Evolutionary conservation across 1,140 invertebrate species (phyloP), one percentile per base, ranked within the genome.

Genomic region (Nasonia vitripennis): DNA sequence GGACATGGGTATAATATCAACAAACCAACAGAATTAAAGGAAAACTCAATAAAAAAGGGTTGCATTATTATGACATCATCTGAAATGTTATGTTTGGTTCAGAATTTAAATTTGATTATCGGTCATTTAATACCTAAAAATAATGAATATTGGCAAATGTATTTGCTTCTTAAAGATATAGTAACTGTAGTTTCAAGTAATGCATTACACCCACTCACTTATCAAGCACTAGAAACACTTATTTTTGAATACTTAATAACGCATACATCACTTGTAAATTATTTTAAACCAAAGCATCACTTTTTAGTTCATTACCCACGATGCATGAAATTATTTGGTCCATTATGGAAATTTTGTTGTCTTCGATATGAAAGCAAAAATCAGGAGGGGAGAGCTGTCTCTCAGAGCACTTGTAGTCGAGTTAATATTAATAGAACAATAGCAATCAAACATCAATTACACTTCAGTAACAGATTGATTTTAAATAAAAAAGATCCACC

Each of bases 1-100:
- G 45, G 45, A 2, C 23, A 9, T 37, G n/a, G 31, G 2, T n/a
- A 80, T 80, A 73, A 70, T 81, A 55, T 75, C 37, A 83, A 83
- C 51, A 75, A 83, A n/a, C 51, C 51, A 0, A 27, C 73, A 37
- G 73, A 75, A 75, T 37, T 83, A 23, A 62, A 14, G n/a, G 23
- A 55, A 55, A 34, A n/a, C 1, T 41, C 11, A 62, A n/a, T 83
- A n/a, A 75, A 83, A 55, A 75, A 74, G 23, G 27, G 71, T 20
- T 75, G 31, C 27, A 55, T 83, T n/a, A n/a, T 41, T 55, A 83
- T 83, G 27, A 27, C 81, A n/a, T 31, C 81, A 4, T 83, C 71
- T 27, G 73, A 83, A 67, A 83, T 75, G 70, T 12, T 62, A n/a
- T 62, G 27, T 75, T 62, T 83, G 5, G 27, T 77, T 27, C 6